These are phyloP conservation scores for Hydriomena furcata DNA, from an alignment of 2,888 invertebrate genomes.

Conservation along the genomic window DNA sequence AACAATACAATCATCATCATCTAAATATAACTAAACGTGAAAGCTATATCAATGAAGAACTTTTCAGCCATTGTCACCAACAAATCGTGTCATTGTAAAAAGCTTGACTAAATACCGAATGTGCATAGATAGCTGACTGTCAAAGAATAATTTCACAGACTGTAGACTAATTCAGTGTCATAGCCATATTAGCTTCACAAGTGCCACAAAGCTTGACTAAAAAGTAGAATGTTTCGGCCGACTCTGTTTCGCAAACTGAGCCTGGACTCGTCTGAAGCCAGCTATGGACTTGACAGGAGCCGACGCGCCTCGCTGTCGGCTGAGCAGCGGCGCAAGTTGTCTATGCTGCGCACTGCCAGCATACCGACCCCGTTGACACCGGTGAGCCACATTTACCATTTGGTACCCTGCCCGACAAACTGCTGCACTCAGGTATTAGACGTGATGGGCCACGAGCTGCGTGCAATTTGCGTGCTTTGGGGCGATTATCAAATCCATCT, in stretches of 20 bases:
- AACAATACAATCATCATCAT: no score
- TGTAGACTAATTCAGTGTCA: background rate
- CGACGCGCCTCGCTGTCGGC: slow-evolving; percentile 74
- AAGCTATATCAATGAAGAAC: no score
- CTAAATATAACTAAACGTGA: no score
- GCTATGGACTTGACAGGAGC: slow-evolving; percentile 73
- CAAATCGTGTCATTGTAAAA: background rate
- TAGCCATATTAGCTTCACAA: no score
- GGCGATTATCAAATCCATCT: no score
- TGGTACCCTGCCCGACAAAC: slow-evolving; percentile 80
- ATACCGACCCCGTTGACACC: slow-evolving; percentile 70
- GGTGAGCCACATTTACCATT: slow-evolving; percentile 84
- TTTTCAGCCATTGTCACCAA: no score
- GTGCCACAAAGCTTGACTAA: slow-evolving; percentile 18
- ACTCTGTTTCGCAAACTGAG: slow-evolving; percentile 65
- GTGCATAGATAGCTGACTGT: no score
- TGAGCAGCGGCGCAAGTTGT: slow-evolving; percentile 72
- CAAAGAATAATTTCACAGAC: background rate
- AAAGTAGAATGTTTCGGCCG: slow-evolving; percentile 65
- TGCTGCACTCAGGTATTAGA: slow-evolving; percentile 77
- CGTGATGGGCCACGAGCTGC: slow-evolving; percentile 18
- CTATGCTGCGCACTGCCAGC: slow-evolving; percentile 68
- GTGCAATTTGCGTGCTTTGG: slow-evolving; percentile 25
- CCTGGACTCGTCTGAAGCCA: slow-evolving; percentile 63
- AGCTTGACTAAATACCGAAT: background rate